phyloP scores from a whole-genome alignment of 2,113 vertebrate species.

The Psilopsiagon aymara region DNA sequence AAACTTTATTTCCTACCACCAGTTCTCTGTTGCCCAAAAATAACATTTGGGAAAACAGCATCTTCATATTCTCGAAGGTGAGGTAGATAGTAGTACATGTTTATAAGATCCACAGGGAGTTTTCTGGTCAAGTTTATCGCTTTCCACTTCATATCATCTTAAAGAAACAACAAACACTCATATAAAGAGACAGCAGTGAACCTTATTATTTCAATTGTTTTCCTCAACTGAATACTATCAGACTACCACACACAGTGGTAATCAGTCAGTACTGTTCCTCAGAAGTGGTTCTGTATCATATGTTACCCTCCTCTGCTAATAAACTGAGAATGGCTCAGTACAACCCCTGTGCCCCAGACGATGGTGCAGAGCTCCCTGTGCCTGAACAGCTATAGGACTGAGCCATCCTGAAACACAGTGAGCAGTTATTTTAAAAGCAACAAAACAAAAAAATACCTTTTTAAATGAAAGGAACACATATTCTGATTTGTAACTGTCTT shows the following conservation, averaged over 20 bases:
- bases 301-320: background rate
- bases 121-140: background rate
- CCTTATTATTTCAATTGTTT: background rate
- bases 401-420: background rate
- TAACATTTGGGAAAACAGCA: conserved; percentile 77
- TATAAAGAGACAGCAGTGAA: background rate
- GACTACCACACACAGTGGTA: background rate
- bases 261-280: background rate
- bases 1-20: conserved; percentile 76
- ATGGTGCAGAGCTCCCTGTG: background rate
- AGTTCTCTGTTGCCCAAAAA: conserved; percentile 78
- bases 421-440: background rate
- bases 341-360: background rate
- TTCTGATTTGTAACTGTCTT: background rate
- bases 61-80: conserved; percentile 76
- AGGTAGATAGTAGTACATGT: conserved; percentile 79
- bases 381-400: background rate
- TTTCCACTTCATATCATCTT: conserved; percentile 55
- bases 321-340: background rate
- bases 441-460: background rate
- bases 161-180: background rate
- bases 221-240: background rate
- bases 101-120: conserved; percentile 35
- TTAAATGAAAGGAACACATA: background rate
- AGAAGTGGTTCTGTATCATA: background rate